phyloP scores from a whole-genome alignment of 2,113 vertebrate genomes.

The Colinus virginianus region DNA sequence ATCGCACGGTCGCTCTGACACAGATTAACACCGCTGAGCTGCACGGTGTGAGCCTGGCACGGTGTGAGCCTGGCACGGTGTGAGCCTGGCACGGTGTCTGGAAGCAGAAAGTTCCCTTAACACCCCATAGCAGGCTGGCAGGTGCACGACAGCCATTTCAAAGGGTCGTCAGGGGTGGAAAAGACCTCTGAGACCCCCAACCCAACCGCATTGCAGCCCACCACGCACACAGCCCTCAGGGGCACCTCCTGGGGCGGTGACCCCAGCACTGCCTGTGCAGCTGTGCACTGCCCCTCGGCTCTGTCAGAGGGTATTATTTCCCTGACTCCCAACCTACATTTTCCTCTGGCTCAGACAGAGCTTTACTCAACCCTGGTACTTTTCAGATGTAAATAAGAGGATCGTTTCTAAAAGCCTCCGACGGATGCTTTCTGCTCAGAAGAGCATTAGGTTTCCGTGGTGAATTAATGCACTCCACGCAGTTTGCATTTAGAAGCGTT shows the following conservation, averaged over 20 bases:
- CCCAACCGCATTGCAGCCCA: too few relatives aligned
- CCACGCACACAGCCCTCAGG: too few relatives aligned
- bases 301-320: neutral
- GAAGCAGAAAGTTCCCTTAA: rapidly evolving
- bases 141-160: neutral
- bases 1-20: neutral
- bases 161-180: neutral
- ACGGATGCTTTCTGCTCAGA: neutral
- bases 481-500: neutral
- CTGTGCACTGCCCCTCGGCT: neutral
- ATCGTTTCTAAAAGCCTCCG: neutral
- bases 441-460: neutral
- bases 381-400: neutral
- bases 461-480: neutral
- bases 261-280: neutral
- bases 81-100: neutral
- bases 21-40: neutral
- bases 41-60: too few relatives aligned
- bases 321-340: neutral
- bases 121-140: rapidly evolving
- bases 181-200: neutral
- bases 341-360: neutral
- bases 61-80: too few relatives aligned
- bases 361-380: neutral
- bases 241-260: neutral